These are phyloP conservation scores for Diadema setosum DNA, from an alignment of 35 echinoderm and acorn worm genomes.

Conservation along the genomic window DNA sequence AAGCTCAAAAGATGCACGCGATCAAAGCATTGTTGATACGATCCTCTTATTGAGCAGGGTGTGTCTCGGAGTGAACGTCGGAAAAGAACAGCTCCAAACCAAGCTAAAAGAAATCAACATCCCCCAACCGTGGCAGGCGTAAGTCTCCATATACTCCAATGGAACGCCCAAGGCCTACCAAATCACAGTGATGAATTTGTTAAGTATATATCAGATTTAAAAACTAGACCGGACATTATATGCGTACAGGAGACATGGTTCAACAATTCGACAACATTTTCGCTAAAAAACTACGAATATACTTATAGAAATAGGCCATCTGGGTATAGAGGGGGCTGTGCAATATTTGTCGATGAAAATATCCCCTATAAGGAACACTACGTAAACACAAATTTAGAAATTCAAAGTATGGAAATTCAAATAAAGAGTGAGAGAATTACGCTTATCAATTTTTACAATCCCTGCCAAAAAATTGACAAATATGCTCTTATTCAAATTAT, in stretches of 20 bases:
- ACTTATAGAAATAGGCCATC: neutral
- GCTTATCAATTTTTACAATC: constrained; percentile 10
- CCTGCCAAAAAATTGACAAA: neutral
- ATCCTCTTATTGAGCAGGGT: no score
- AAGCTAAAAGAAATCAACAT: no score
- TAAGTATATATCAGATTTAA: neutral
- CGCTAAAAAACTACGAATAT: neutral
- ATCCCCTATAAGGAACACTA: neutral
- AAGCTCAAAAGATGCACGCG: no score
- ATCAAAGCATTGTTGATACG: no score
- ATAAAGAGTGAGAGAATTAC: neutral
- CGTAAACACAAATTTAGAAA: neutral
- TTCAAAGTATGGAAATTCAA: neutral
- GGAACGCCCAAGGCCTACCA: no score
- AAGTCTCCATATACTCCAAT: no score
- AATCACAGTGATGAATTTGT: neutral
- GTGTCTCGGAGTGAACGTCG: no score
- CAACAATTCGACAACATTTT: neutral
- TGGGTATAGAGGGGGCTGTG: neutral
- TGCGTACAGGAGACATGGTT: neutral
- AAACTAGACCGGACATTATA: neutral
- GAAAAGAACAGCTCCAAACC: no score
- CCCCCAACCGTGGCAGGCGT: no score
- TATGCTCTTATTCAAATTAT: neutral
- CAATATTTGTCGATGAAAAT: neutral